Evolutionary conservation across 1,140 invertebrate genomes (phyloP), one percentile per base, ranked within the genome.

Genomic region (Zaprionus gabonicus): DNA sequence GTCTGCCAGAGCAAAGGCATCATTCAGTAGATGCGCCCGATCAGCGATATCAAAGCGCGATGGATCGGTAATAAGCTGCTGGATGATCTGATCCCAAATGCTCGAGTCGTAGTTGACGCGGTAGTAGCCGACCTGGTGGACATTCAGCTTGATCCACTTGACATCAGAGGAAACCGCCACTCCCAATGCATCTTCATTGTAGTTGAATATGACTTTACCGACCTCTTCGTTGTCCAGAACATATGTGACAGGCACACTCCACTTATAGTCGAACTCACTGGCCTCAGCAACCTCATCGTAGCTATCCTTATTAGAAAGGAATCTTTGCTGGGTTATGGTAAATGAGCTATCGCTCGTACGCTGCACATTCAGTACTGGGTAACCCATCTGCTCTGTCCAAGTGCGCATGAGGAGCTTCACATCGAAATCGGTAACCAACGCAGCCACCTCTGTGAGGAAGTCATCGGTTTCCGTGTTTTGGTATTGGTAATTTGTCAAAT

Each of bases 371-470:
- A 99, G 91, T 0, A 98, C 94, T 0, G 98, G 98, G 82, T 96
- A 98, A 5, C 98, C 98, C 96, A 97, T 98, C 93, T 99, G 98
- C 27, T 95, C 94, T 0, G 97, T 98, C 97, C 98, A 99, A 0
- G 97, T 98, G 65, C 97, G 95, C 96, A 99, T 97, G 56, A 99
- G 95, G n/a, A 94, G 91, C 59, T 92, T 86, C 7, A 96, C 92
- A 78, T 95, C 94, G 15, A 95, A 81, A 2, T 91, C 81, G 1
- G 28, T 87, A 55, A 53, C 82, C 77, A 23, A 23, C 74, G 65
- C 70, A 91, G 82, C 96, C 93, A 91, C 96, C 64, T 95, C 95
- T 1, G 93, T 85, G 83, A 97, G 96, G 20, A 99, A 94, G 92
- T 99, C 95, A 67, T 95, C 93, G 0, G 97, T 98, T 9, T 96